Conservation (phyloP, 2,797 vertebrate species). For the Pseudopleuronectes americanus region DNA sequence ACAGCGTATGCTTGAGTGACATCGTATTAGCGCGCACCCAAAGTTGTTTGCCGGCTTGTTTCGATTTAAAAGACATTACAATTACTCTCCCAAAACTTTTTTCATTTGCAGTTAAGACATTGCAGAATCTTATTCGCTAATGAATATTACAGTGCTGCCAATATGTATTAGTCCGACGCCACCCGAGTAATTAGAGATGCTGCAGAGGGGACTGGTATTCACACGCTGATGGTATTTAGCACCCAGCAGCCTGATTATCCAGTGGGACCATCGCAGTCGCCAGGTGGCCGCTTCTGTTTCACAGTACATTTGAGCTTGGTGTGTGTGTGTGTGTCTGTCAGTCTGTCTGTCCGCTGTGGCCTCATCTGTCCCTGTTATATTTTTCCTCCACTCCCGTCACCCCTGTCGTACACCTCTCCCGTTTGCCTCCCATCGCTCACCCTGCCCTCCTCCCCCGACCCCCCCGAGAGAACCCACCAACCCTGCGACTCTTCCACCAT, state of each 20-base stretch:
- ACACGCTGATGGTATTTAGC: slow-evolving; percentile 71
- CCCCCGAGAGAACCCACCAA: slow-evolving; percentile 30
- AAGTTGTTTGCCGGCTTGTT: slow-evolving; percentile 58
- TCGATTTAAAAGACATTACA: slow-evolving; percentile 62
- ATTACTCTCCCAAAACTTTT: slow-evolving; percentile 59
- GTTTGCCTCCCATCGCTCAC: slow-evolving; percentile 76
- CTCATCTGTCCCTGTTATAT: slow-evolving; percentile 79
- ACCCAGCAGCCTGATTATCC: slow-evolving; percentile 66
- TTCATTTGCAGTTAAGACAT: slow-evolving; percentile 65
- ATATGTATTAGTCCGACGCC: slow-evolving; percentile 70
- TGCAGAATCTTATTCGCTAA: slow-evolving; percentile 72
- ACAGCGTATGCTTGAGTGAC: slow-evolving; percentile 42
- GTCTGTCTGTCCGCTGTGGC: slow-evolving; percentile 16
- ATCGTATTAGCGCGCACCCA: slow-evolving; percentile 44
- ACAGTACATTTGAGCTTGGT: slow-evolving; percentile 88
- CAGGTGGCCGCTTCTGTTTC: slow-evolving; percentile 77
- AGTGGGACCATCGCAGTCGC: slow-evolving; percentile 54
- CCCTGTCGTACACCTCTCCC: slow-evolving; percentile 38
- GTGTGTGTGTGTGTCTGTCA: slow-evolving; percentile 46
- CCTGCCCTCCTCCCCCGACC: slow-evolving; percentile 2
- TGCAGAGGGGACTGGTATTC: slow-evolving; percentile 74
- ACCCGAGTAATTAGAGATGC: slow-evolving; percentile 73
- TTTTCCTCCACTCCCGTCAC: slow-evolving; percentile 49
- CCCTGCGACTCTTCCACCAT: slow-evolving; percentile 79
- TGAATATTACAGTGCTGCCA: slow-evolving; percentile 76